Percentiles rank a stretch among this genome's conserved stretches.
phyloP scores from a whole-genome alignment of 2,888 invertebrate species.

The Priapulus caudatus region DNA sequence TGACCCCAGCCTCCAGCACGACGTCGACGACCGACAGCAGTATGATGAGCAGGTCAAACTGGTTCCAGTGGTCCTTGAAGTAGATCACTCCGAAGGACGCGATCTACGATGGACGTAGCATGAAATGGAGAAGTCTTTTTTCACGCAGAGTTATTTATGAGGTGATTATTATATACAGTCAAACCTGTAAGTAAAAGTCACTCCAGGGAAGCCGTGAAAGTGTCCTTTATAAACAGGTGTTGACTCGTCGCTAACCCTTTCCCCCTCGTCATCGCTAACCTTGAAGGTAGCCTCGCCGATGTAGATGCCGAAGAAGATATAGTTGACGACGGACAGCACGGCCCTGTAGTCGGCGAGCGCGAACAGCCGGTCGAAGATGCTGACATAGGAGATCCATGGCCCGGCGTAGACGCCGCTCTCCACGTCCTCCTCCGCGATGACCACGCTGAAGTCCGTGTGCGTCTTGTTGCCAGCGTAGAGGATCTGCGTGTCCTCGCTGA shows the following conservation, averaged over 20 bases:
- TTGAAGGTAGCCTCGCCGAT: conserved; percentile 26
- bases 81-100: conserved; percentile 33
- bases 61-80: conserved; percentile 47
- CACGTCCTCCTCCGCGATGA: conserved; percentile 19
- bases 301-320: conserved; percentile 26
- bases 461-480: neutral
- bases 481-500: too few relatives aligned
- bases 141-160: too few relatives aligned
- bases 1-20: conserved; percentile 29
- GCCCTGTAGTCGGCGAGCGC: conserved; percentile 4
- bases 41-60: conserved; percentile 47
- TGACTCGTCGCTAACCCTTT: too few relatives aligned
- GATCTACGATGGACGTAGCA: conserved; percentile 25
- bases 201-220: too few relatives aligned
- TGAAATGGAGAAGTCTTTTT: neutral
- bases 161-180: neutral
- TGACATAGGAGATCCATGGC: neutral
- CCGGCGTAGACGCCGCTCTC: conserved; percentile 17
- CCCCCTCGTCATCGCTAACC: too few relatives aligned
- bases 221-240: too few relatives aligned
- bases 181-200: too few relatives aligned
- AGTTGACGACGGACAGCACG: conserved; percentile 24
- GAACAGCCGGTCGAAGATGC: neutral
- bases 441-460: neutral
- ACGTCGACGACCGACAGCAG: conserved; percentile 44